phyloP scores from a whole-genome alignment of 64 coral and sea anemone genomes.

The Montipora sp. region DNA sequence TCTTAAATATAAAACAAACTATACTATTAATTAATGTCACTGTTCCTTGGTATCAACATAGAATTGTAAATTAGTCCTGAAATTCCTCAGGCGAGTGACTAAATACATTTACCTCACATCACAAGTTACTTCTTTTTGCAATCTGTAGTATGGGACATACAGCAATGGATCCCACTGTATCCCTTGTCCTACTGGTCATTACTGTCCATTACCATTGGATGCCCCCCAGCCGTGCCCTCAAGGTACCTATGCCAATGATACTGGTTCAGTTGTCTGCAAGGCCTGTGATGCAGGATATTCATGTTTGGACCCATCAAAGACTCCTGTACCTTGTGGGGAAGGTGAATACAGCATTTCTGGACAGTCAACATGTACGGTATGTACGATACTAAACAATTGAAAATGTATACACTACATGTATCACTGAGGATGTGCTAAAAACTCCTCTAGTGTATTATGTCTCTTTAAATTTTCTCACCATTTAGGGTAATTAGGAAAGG shows the following conservation, averaged over 20 bases:
- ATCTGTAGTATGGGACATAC: conserved; percentile 77
- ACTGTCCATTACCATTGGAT: conserved; percentile 80
- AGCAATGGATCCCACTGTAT: conserved; percentile 89
- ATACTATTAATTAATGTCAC: too few relatives aligned
- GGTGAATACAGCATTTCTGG: conserved; percentile 96
- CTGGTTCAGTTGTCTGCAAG: conserved; percentile 75
- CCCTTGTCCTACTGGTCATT: conserved; percentile 75
- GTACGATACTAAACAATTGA: neutral
- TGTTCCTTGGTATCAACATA: too few relatives aligned
- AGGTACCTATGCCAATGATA: conserved; percentile 83
- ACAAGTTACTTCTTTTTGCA: neutral
- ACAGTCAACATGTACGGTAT: conserved; percentile 85
- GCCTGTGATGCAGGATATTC: conserved; percentile 80
- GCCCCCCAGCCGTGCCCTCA: conserved; percentile 71
- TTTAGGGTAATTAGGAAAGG: too few relatives aligned
- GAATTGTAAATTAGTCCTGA: too few relatives aligned
- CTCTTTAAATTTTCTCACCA: too few relatives aligned
- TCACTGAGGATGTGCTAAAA: too few relatives aligned
- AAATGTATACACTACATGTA: too few relatives aligned
- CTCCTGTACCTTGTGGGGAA: conserved; percentile 67
- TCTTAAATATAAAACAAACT: too few relatives aligned
- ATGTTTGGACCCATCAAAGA: conserved; percentile 69
- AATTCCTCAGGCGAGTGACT: neutral
- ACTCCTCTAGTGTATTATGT: too few relatives aligned
- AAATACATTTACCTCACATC: neutral